Base-by-base conservation (phyloP, 53 echinoderm and acorn worm genomes). In the Actinopyga echinites region DNA sequence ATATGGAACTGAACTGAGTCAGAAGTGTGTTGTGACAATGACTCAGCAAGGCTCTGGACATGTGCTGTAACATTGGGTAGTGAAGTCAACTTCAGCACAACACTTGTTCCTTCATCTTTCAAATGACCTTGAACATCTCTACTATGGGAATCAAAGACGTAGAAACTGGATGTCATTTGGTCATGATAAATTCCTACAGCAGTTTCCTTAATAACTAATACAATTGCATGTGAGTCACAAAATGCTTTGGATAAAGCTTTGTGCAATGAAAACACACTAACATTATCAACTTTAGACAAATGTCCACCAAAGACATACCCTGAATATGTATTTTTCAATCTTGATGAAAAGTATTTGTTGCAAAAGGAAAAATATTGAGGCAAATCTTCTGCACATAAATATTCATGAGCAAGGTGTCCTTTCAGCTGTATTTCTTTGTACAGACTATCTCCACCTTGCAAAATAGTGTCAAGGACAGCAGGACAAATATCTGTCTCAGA, bases 91-190 rank as follows among this genome's bases (percentile, higher is more conserved):
- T 63, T 63, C 6, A 63, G 63, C 63, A 63, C 29, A 49, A 15
- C 49, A 63, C 63, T 63, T 63, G 63, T 63, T 28, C 63, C 63
- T 2, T 28, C 63, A 28, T 63, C 63, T 63, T 63, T 63, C 63
- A 63, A 63, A 63, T 31, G 31, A 63, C 63, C 63, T 63, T 63
- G 29, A 15, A 3, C 63, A 63, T 63, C 63, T 63, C 63, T 63
- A 63, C 63, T 63, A 28, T 63, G 63, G 63, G 63, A 63, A 63
- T 63, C 63, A 23, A 61, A 61, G 62, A 61, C 62, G n/a, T 17
- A 61, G 22, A 21, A 61, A 61, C 23, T 61, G 44, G 44, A 44
- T 44, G 44, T 44, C 10, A 44, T 44, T 44, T 44, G 8, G 12
- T 44, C 11, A 11, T 44, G 44, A 44, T 44, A 44, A 44, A 44